Base-by-base conservation (phyloP, 2,113 vertebrate species). In the Ophiodon elongatus region DNA sequence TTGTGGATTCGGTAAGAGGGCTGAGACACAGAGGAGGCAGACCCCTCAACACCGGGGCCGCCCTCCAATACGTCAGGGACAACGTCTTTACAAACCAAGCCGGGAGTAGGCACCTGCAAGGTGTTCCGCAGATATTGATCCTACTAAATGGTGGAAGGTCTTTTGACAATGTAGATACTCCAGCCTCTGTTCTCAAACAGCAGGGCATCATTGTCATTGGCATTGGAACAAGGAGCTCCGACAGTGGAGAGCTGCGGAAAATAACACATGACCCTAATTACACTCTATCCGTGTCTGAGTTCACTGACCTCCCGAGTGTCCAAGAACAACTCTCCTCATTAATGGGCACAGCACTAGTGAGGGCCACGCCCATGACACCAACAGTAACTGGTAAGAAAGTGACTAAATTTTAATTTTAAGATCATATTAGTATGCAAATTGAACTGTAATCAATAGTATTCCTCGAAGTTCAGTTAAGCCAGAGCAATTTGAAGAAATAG, bases 231-330 rank as follows among this genome's bases (percentile, higher is more conserved):
- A 85, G 73, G 21, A 85, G 29, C 62, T 74, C 88, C 59, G 88
- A 88, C 31, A 83, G 23, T 62, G 76, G 45, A 47, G 86, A 90
- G 35, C 29, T 50, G 81, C 41, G 3, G 52, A 90, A 62, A 25
- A 77, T 90, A 23, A 64, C 85, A 6, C 65, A 68, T 88, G 73
- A 83, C 1, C 89, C 85, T 3, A 84, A 41, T 79, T 69, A 77
- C 23, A 47, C 69, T 43, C 2, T 90, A 4, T 80, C 70, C 17
- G 75, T 91, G 17, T 54, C 90, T 73, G 95, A 90, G 59, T 95
- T 97, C 4, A 92, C 93, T n/a, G 95, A 96, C 10, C 85, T 89
- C 8, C 78, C 25, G 79, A 85, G 21, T 56, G 73, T 86, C 21
- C 81, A 89, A 23, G 27, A 89, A 43, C 72, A 85, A 27, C 59